Evolutionary conservation across 2,797 vertebrate species (phyloP).

Genomic region (Selene dorsalis): DNA sequence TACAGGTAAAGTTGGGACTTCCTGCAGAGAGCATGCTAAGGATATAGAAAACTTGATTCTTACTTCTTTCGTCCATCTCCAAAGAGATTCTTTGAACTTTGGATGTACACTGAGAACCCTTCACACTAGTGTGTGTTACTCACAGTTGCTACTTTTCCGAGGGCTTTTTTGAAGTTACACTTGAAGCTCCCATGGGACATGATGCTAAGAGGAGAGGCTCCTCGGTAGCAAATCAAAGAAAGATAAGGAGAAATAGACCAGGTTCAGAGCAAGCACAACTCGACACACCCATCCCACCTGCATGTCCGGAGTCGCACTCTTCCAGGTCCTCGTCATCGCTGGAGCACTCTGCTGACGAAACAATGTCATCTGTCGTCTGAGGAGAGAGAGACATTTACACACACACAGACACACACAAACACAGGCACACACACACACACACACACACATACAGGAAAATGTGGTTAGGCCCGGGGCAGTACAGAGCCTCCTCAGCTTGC

Average conservation of each 20-base stretch:
- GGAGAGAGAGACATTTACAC: conserved; percentile 33
- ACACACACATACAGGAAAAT: not conserved
- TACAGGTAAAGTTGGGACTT: conserved; percentile 40
- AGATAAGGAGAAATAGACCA: conserved; percentile 77
- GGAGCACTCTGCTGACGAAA: conserved; percentile 97
- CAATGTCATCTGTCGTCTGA: conserved; percentile 96
- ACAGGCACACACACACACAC: conserved; percentile 6
- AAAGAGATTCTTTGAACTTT: conserved; percentile 64
- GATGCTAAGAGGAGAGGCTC: conserved; percentile 90
- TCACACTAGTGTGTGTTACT: conserved; percentile 52
- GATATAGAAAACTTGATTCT: conserved; percentile 31
- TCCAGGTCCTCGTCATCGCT: conserved; percentile 99
- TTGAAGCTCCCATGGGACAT: conserved; percentile 90
- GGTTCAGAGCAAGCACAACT: conserved; percentile 88
- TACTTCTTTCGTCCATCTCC: conserved; percentile 66
- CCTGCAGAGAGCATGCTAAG: conserved; percentile 55
- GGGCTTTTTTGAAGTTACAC: conserved; percentile 81
- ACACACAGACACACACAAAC: conserved; percentile 42
- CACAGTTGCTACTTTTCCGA: conserved; percentile 40
- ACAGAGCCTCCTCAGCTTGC: conserved; percentile 46
- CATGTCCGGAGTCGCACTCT: conserved; percentile 95
- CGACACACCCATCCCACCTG: conserved; percentile 99
- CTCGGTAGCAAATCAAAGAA: conserved; percentile 90
- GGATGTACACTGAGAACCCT: conserved; percentile 50
- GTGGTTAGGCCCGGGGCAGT: conserved; percentile 30